Evolutionary conservation across 2,113 vertebrate species (phyloP), one percentile per base, ranked within the genome.

Genomic region (Calidris pugnax): DNA sequence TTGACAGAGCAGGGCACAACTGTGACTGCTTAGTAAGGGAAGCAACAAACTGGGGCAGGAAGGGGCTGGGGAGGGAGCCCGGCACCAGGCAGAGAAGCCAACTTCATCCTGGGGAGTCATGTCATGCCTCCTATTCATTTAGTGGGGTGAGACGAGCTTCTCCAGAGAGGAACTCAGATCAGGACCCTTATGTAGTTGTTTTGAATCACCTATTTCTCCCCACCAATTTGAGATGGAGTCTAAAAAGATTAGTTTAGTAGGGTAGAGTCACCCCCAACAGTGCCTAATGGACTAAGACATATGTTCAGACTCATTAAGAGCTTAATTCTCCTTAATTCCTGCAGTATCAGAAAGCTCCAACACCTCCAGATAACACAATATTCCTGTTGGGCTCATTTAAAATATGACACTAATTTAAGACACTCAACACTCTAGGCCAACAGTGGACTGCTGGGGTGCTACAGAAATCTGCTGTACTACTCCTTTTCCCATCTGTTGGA

Each of bases 21-120:
- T 14, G 18, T 5, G 32, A 8, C 16, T 83, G 41, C 56, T 64
- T 2, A 0, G 14, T 0, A 1, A 17, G 22, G 19, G 18, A 53
- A 89, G 37, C 17, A 20, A 32, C 32, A 62, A 56, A 45, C 47
- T 30, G 47, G 28, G n/a, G 15, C n/a, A 41, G 69, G 10, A 19
- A 19, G 48, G 19, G 47, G 28, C 33, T n/a, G 22, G 32, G 43
- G 48, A 72, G n/a, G 19, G 35, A 88, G 23, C 13, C 18, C 1
- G 0, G 26, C 8, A 64, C 28, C 30, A 55, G 13, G 15, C 9
- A 8, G 20, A 35, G 33, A 67, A 67, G 3, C 9, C 51, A 21
- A 4, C 13, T 27, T 57, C 53, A 83, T 32, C 28, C 43, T 30
- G 7, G 19, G 2, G 41, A 62, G 24, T 14, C 22, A 3, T 7